Evolutionary conservation across 1,140 invertebrate genomes (phyloP), one percentile per base, ranked within the genome.

Genomic region (Lutraria rhynchaena): DNA sequence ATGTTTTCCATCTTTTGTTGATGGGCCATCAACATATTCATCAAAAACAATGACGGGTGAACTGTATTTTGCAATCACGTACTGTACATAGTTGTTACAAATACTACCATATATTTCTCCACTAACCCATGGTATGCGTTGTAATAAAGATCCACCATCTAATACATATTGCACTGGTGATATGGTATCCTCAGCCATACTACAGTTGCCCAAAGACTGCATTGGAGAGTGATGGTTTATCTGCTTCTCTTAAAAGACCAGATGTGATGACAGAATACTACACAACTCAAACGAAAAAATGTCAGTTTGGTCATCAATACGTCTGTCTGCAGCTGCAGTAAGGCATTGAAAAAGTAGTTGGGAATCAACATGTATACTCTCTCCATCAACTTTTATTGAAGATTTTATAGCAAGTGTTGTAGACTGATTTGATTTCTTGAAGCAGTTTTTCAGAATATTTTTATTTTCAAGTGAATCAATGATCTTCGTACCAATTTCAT

Each of bases 261-360:
- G 4, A 3, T 29, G 3, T 7, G 58, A 29, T 61, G 58, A 61
- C 5, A 27, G 58, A 9, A 3, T 19, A 9, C 17, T 7, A 33
- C 58, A 29, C 58, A 61, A 61, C n/a, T 55, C 53, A 55, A 9
- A 55, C 53, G 4, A 5, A 27, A 55, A 55, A 7, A 55, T 55
- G 4, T 61, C 58, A 29, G 3, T 7, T 4, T 5, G 15, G 33
- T 61, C n/a, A 9, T 27, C 24, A 7, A 61, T 7, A 31, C 3
- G 5, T 31, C 5, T 3, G 58, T 61, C 31, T 9, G 58, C 11
- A 61, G 31, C 58, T 61, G 24, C 5, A 19, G 31, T 35, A 3
- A 61, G 58, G 3, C 58, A 11, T 33, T 61, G 58, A 61, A 61
- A 61, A 15, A 61, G 24, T 9, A 61, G 22, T 53, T 86, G 80